These are phyloP conservation scores for Anolis sagrei DNA, from an alignment of 2,113 vertebrate species.

Conservation along the genomic window DNA sequence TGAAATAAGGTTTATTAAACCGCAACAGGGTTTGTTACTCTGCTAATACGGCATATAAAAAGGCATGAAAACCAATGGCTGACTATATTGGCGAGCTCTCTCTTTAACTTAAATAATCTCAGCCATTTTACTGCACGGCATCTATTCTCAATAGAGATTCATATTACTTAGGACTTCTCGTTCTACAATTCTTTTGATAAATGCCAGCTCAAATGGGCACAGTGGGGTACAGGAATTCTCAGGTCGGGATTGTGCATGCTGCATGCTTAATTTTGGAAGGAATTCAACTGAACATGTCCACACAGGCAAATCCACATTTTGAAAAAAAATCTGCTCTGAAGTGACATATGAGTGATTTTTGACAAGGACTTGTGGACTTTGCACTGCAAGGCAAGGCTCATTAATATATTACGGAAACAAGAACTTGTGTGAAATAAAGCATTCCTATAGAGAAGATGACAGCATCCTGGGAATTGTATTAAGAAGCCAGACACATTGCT, in stretches of 20 bases:
- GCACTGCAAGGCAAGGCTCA: too few relatives aligned
- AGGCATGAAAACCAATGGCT: conserved; percentile 55
- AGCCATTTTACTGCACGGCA: not conserved
- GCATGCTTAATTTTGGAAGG: not conserved
- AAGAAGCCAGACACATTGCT: not conserved
- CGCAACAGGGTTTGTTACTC: conserved; percentile 54
- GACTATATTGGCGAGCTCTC: conserved; percentile 18
- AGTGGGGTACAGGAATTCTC: not conserved
- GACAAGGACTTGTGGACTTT: too few relatives aligned
- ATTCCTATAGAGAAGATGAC: not conserved
- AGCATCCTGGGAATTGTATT: not conserved
- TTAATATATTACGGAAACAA: too few relatives aligned
- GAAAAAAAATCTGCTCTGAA: not conserved
- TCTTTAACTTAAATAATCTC: conserved; percentile 27
- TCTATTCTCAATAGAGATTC: not conserved
- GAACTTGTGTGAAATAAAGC: too few relatives aligned
- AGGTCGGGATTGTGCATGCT: not conserved
- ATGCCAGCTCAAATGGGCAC: not conserved
- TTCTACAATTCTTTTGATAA: not conserved
- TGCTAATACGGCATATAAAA: conserved; percentile 55
- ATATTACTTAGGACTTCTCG: not conserved
- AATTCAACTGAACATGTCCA: not conserved
- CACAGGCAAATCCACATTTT: not conserved
- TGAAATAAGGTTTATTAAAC: conserved; percentile 55
- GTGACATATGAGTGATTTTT: not conserved